Conservation (phyloP, 2,888 invertebrate species). For the Nemotelus pantherinus region DNA sequence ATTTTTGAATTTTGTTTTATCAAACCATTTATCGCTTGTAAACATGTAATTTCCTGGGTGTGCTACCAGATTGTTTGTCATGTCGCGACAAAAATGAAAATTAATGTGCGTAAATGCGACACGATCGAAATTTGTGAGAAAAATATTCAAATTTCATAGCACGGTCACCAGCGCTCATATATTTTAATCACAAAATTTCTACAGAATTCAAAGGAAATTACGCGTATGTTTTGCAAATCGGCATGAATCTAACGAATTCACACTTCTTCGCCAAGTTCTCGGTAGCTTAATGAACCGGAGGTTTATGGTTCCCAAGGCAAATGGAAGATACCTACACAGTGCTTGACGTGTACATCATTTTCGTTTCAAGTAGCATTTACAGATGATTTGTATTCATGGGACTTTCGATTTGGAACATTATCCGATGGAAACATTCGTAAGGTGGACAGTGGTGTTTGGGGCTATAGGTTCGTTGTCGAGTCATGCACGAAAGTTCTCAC, state of each 20-base stretch:
- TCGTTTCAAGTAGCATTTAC: conserved; percentile 10
- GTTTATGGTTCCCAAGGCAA: conserved; percentile 27
- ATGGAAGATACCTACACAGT: conserved; percentile 14
- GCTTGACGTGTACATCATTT: conserved; percentile 13
- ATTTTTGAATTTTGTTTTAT: too few species aligned
- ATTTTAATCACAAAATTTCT: conserved; percentile 16
- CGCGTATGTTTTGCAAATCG: conserved; percentile 27
- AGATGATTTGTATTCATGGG: conserved; percentile 38
- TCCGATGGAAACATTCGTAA: conserved; percentile 9
- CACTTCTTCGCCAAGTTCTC: conserved; percentile 3
- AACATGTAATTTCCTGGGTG: too few species aligned
- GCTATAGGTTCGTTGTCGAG: background rate
- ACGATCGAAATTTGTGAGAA: conserved; percentile 22
- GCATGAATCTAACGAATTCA: conserved; percentile 23
- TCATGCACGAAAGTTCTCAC: conserved; percentile 26
- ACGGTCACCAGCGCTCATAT: background rate
- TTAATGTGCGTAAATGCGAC: background rate
- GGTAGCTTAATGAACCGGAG: conserved; percentile 1
- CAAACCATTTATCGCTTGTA: too few species aligned
- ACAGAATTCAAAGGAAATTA: conserved; percentile 24
- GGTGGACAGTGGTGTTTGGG: conserved; percentile 8
- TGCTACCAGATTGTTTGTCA: too few species aligned
- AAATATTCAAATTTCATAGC: conserved; percentile 35
- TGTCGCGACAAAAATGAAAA: background rate
- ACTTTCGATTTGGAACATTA: conserved; percentile 39